Percentiles rank a stretch among this genome's conserved stretches.
These are phyloP conservation scores for Choloepus didactylus DNA, from an alignment of 2,797 vertebrate species.

Conservation along the genomic window DNA sequence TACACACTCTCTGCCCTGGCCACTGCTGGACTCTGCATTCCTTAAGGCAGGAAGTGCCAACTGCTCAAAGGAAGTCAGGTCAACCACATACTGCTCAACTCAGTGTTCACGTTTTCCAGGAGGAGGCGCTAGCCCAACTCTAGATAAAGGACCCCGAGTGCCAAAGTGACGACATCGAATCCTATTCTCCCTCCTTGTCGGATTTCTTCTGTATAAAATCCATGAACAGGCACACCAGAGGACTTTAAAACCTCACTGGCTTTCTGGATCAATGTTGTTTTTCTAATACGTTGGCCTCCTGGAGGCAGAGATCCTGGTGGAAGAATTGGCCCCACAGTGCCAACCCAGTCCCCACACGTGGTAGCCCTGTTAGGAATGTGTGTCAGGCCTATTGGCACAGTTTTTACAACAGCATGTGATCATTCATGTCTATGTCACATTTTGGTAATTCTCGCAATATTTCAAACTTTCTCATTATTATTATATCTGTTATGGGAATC, in stretches of 20 bases:
- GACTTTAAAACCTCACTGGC: constrained; percentile 66
- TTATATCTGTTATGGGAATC: no score
- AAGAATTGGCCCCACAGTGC: no score
- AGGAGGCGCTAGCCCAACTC: constrained; percentile 90
- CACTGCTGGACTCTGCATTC: constrained; percentile 85
- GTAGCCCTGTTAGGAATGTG: no score
- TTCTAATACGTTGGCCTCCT: no score
- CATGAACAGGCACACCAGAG: constrained; percentile 90
- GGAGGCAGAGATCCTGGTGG: no score
- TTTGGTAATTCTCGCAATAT: no score
- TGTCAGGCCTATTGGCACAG: no score
- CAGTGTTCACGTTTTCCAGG: constrained; percentile 88
- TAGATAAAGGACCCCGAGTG: constrained; percentile 93
- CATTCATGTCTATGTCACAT: no score
- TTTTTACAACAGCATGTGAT: no score
- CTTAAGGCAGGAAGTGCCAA: constrained; percentile 93
- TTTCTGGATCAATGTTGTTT: no score
- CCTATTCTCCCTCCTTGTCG: constrained; percentile 93
- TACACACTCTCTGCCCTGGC: background rate
- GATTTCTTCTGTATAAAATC: constrained; percentile 98
- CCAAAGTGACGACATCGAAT: constrained; percentile 98
- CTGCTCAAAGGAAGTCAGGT: constrained; percentile 94
- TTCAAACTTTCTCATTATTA: no score
- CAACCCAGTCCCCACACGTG: no score
- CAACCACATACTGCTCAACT: constrained; percentile 96